Base-by-base conservation (phyloP, 2,797 vertebrate species). In the Streptopelia turtur region DNA sequence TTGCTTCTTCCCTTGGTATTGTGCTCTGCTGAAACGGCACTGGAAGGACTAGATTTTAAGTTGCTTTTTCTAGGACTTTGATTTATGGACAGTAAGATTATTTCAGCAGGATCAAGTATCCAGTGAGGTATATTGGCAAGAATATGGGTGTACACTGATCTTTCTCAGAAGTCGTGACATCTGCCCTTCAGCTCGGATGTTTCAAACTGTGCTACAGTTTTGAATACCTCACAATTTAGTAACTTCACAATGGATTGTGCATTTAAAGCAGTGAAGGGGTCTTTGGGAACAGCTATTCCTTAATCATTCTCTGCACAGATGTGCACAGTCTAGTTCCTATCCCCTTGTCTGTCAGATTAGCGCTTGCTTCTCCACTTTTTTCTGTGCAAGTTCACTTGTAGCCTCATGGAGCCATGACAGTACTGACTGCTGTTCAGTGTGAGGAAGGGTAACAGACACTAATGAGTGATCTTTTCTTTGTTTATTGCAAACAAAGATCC, bases 341-440 rank as follows among this genome's bases (percentile, higher is more conserved):
- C 41, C 52, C 35, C 28, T 3, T 10, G 30, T 13, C 69, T 68
- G 16, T 33, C 31, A 52, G 69, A 41, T 49, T 9, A 66, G 77
- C 55, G 10, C 50, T 3, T 23, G 49, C 27, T 57, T 31, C 65
- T 57, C 59, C 0, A 0, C 7, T 31, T 31, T 47, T 2, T 87
- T 69, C 72, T 65, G 53, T 6, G 45, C 0, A 9, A 87, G 57
- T 63, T 63, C 2, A 0, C 45, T 20, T 3, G 22, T 13, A 2
- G 71, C 82, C 92, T 69, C 65, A 9, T 72, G 83, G 93, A 93
- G 70, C 71, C 52, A 10, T 4, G 43, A 87, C 92, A 94, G 55
- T 47, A 33, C 55, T 30, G 59, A 25, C 6, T 2, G 61, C 68
- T 68, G 21, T 7, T 61, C 50, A 28, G 61, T 1, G 7, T 23